Percentiles rank a stretch among this genome's conserved stretches.
Evolutionary conservation across 2,888 invertebrate genomes (phyloP).

Genomic region (Mystacides longicornis): DNA sequence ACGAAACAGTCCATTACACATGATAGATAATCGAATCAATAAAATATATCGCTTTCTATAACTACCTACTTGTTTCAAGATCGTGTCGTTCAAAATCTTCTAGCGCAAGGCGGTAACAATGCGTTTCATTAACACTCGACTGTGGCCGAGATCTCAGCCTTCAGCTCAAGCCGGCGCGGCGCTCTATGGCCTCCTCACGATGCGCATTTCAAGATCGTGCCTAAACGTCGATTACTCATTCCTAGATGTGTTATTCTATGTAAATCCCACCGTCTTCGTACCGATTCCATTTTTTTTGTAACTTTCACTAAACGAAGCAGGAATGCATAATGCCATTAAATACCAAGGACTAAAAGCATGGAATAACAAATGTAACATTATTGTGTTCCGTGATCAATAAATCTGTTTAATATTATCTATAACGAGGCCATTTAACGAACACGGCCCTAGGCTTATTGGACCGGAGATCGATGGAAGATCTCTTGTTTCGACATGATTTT

Average conservation of each 20-base stretch:
- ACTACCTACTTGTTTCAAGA: background rate
- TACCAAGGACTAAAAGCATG: background rate
- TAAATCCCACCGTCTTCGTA: background rate
- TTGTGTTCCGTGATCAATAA: conserved; percentile 6
- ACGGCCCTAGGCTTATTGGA: background rate
- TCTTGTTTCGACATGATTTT: conserved; percentile 2
- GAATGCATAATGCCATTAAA: background rate
- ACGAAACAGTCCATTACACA: background rate
- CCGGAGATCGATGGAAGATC: background rate
- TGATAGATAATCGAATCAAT: background rate
- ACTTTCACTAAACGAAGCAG: conserved; percentile 3
- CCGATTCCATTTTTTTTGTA: background rate
- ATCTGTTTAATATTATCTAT: background rate
- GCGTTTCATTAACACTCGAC: background rate
- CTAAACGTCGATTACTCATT: background rate
- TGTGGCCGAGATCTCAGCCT: background rate
- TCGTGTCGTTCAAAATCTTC: background rate
- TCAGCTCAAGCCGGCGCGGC: background rate
- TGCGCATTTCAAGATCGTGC: background rate
- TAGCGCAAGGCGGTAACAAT: background rate
- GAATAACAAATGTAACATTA: background rate
- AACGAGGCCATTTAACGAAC: conserved; percentile 2
- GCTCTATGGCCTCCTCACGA: background rate
- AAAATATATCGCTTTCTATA: background rate
- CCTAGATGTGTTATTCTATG: background rate